These are phyloP conservation scores for Leptobrachium ailaonicum DNA, from an alignment of 2,113 vertebrate genomes.

Conservation along the genomic window DNA sequence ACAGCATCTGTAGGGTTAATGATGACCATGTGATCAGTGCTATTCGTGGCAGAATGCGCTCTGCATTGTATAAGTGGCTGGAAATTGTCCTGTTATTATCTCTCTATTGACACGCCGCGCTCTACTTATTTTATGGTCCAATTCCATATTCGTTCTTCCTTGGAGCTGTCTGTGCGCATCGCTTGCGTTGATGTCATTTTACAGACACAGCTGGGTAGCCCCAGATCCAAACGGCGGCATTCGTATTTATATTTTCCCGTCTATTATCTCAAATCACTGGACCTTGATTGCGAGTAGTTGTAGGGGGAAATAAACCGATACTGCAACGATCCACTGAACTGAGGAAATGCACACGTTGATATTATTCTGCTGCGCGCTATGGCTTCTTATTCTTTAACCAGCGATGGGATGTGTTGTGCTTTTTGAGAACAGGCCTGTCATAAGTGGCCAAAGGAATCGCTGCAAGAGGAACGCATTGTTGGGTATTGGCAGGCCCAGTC, in stretches of 20 bases:
- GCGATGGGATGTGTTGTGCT: background rate
- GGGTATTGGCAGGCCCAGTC: too few species aligned
- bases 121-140: slow-evolving; percentile 45
- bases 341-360: slow-evolving; percentile 11
- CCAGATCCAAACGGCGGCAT: slow-evolving; percentile 11
- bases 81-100: slow-evolving; percentile 44
- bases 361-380: slow-evolving; percentile 42
- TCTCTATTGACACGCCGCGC: slow-evolving; percentile 37
- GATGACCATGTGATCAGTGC: slow-evolving; percentile 8
- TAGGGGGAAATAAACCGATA: slow-evolving; percentile 26
- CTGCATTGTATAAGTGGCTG: slow-evolving; percentile 29
- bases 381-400: slow-evolving; percentile 21
- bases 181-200: slow-evolving; percentile 42
- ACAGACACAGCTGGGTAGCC: slow-evolving; percentile 42
- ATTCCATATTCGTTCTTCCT: slow-evolving; percentile 34
- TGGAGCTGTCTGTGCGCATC: slow-evolving; percentile 43
- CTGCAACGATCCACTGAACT: slow-evolving; percentile 26
- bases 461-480: too few species aligned
- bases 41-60: background rate
- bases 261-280: slow-evolving; percentile 44
- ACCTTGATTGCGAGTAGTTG: slow-evolving; percentile 44
- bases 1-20: slow-evolving; percentile 11
- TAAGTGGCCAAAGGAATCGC: too few species aligned
- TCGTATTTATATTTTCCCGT: slow-evolving; percentile 10
- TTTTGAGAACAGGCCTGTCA: background rate